A percentile compares a stretch with the other conserved stretches of the same genome.
phyloP scores from a whole-genome alignment of 2,888 invertebrate genomes.

The Ophraella communa region DNA sequence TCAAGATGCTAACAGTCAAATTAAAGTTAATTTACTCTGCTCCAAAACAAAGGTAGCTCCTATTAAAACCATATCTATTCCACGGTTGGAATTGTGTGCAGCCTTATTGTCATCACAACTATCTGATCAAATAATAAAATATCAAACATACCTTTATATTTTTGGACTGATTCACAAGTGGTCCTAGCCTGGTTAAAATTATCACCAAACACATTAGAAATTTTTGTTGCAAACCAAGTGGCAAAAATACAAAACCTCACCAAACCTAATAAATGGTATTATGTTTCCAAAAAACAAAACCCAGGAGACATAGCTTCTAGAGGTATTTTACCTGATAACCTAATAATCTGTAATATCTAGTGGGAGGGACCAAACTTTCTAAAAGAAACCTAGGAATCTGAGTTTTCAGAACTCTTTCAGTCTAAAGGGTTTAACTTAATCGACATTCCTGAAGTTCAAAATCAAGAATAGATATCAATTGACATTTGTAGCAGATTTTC shows the following conservation, averaged over 20 bases:
- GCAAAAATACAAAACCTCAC: conserved; percentile 7
- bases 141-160: conserved; percentile 1
- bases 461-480: neutral
- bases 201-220: conserved; percentile 1
- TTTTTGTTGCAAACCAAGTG: conserved; percentile 9
- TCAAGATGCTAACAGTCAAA: neutral
- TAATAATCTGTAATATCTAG: neutral
- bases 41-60: neutral
- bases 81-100: neutral
- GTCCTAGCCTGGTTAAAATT: conserved; percentile 11
- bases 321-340: conserved; percentile 1
- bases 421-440: neutral
- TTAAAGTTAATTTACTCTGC: neutral
- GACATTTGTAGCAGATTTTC: neutral
- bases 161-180: conserved; percentile 13
- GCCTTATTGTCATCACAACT: neutral
- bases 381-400: conserved; percentile 5
- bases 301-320: conserved; percentile 19
- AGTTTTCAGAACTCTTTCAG: neutral
- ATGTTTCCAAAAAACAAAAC: conserved; percentile 11
- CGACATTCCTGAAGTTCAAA: neutral
- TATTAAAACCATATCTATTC: neutral
- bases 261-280: conserved; percentile 5
- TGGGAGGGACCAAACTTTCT: conserved; percentile 11
- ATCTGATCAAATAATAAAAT: neutral